Evolutionary conservation across 1,140 invertebrate species (phyloP).

Genomic region (Sycophila sp.): DNA sequence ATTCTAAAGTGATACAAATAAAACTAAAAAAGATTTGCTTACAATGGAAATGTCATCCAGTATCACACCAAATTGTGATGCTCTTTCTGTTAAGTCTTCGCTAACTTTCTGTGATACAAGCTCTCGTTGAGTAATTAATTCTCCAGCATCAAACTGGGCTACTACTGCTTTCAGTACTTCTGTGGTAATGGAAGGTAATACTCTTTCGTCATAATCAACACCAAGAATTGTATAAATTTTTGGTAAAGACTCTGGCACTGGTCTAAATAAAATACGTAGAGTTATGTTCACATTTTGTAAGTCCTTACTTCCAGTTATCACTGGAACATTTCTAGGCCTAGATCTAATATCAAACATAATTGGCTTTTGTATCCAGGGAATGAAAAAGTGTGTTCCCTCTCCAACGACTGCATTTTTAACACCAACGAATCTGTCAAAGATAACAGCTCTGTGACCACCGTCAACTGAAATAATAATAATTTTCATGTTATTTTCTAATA

Average conservation of each 20-base stretch:
- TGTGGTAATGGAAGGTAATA: slow-evolving; percentile 97
- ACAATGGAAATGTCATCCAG: slow-evolving; percentile 98
- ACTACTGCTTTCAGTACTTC: slow-evolving; percentile 99
- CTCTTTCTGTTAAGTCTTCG: slow-evolving; percentile 92
- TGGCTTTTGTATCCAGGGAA: slow-evolving; percentile 98
- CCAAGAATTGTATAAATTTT: slow-evolving; percentile 97
- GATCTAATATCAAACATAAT: slow-evolving; percentile 98
- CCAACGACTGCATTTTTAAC: slow-evolving; percentile 93
- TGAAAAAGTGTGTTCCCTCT: slow-evolving; percentile 99
- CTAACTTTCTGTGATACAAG: slow-evolving; percentile 95
- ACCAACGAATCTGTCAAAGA: slow-evolving; percentile 98
- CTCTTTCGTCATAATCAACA: slow-evolving; percentile 97
- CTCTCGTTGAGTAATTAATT: slow-evolving; percentile 99
- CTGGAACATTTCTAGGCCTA: slow-evolving; percentile 94
- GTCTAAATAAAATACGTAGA: slow-evolving; percentile 95
- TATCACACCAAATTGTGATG: slow-evolving; percentile 94
- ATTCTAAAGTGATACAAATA: neutral
- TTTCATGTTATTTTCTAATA: slow-evolving; percentile 13
- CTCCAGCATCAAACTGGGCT: slow-evolving; percentile 99
- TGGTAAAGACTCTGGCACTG: slow-evolving; percentile 86
- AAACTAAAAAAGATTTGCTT: slow-evolving; percentile 58
- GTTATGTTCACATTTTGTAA: slow-evolving; percentile 99
- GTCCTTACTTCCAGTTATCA: slow-evolving; percentile 99
- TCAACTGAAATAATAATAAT: slow-evolving; percentile 82
- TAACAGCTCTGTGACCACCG: slow-evolving; percentile 97